Percentiles rank a stretch among this genome's conserved stretches.
These are phyloP conservation scores for Salvelinus alpinus DNA, from an alignment of 2,113 vertebrate genomes.

Conservation along the genomic window DNA sequence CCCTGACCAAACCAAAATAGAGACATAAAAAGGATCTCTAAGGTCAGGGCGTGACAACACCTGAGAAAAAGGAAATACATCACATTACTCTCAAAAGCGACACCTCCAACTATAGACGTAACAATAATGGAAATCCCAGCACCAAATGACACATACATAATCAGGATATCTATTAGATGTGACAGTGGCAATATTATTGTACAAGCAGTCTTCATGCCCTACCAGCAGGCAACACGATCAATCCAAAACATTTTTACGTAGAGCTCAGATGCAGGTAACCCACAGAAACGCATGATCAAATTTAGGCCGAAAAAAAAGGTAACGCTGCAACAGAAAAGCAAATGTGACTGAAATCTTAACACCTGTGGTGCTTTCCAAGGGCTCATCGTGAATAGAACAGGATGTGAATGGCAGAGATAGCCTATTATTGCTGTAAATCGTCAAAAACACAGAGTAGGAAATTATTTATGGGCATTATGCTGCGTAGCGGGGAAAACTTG, in stretches of 20 bases:
- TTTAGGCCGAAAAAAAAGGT: constrained; percentile 66
- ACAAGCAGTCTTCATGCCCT: constrained; percentile 60
- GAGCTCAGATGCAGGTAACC: constrained; percentile 62
- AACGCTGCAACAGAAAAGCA: constrained; percentile 62
- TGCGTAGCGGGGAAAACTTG: constrained; percentile 64
- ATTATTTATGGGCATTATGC: constrained; percentile 77
- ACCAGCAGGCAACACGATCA: constrained; percentile 69
- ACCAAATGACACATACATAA: constrained; percentile 45
- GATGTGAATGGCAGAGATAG: constrained; percentile 73
- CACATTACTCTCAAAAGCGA: background rate
- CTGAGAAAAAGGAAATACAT: background rate
- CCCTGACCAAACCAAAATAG: too few species aligned
- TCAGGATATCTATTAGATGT: constrained; percentile 55
- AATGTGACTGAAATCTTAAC: constrained; percentile 60
- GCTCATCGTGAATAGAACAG: constrained; percentile 54
- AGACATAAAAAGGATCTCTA: too few species aligned
- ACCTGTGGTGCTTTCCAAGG: constrained; percentile 67
- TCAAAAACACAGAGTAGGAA: constrained; percentile 75
- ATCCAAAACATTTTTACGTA: constrained; percentile 64
- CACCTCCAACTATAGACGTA: constrained; percentile 17
- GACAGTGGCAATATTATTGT: constrained; percentile 65
- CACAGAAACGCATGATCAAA: constrained; percentile 62
- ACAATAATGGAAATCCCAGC: constrained; percentile 15
- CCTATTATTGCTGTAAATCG: constrained; percentile 74
- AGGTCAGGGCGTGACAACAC: too few species aligned